A percentile compares a stretch with the other conserved stretches of the same genome.
Conservation (phyloP, 2,797 vertebrate species). For the Todus mexicanus region DNA sequence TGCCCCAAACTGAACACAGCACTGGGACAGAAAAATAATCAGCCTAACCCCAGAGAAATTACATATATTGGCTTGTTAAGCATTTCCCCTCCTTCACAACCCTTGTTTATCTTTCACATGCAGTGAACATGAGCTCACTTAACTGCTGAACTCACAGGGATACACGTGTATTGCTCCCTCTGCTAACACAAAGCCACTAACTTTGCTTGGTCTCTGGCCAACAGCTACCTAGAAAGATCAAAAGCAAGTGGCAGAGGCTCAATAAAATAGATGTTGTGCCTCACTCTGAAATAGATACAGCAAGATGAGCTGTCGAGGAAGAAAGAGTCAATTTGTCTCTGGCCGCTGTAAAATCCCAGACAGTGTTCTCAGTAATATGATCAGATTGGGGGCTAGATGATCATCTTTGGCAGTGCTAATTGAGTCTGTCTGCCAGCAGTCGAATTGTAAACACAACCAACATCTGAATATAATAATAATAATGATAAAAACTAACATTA, state of each 20-base stretch:
- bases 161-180: neutral
- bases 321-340: conserved; percentile 10
- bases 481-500: conserved; percentile 44
- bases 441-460: conserved; percentile 55
- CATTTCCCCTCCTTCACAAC: neutral
- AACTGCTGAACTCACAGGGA: neutral
- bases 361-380: conserved; percentile 32
- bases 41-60: neutral
- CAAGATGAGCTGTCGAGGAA: neutral
- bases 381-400: conserved; percentile 30
- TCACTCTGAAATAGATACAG: neutral
- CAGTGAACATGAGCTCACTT: neutral
- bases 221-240: neutral
- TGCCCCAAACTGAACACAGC: too few relatives aligned
- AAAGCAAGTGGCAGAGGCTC: neutral
- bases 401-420: conserved; percentile 33
- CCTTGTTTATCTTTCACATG: neutral
- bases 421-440: conserved; percentile 33
- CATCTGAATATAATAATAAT: conserved; percentile 61
- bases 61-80: neutral
- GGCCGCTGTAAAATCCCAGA: conserved; percentile 21
- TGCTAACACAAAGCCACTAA: neutral
- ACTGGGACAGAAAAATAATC: neutral
- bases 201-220: neutral
- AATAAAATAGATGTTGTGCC: neutral